Percentiles rank a stretch among this genome's conserved stretches.
Conservation (phyloP, 1,140 invertebrate species). For the Conopomorpha cramerella region DNA sequence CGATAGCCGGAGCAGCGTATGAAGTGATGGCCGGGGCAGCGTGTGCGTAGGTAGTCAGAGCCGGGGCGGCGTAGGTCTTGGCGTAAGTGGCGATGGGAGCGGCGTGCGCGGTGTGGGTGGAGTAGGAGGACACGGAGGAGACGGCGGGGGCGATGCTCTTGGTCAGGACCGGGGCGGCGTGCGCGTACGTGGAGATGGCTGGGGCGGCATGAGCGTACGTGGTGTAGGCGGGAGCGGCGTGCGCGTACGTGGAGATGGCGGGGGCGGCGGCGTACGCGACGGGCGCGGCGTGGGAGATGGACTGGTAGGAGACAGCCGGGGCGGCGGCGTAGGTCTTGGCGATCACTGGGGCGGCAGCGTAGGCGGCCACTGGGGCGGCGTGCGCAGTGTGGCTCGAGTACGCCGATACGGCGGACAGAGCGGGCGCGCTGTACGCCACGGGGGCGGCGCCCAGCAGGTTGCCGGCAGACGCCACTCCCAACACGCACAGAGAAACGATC, state of each 20-base stretch:
- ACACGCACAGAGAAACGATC: not conserved
- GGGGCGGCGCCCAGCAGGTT: not conserved
- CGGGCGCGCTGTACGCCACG: too few species aligned
- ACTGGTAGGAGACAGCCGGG: too few species aligned
- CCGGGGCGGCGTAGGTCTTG: conserved; percentile 3
- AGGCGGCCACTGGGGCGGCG: not conserved
- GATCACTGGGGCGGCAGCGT: not conserved
- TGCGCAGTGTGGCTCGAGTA: too few species aligned
- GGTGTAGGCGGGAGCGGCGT: conserved; percentile 1
- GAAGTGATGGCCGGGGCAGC: not conserved
- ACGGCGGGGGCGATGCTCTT: conserved; percentile 10
- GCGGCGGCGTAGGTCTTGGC: too few species aligned
- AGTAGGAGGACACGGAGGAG: conserved; percentile 10
- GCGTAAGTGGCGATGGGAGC: conserved; percentile 9
- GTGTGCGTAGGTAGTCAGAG: too few species aligned
- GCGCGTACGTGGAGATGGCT: not conserved
- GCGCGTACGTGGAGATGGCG: too few species aligned
- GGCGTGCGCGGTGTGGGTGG: conserved; percentile 10
- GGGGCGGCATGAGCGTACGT: not conserved
- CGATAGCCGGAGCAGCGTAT: conserved; percentile 4
- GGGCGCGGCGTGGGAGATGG: too few species aligned
- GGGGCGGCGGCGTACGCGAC: conserved; percentile 3
- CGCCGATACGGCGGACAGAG: too few species aligned
- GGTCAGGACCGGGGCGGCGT: conserved; percentile 1
- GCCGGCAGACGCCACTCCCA: not conserved